A percentile compares a stretch with the other conserved stretches of the same genome.
These are phyloP conservation scores for Pempheris klunzingeri DNA, from an alignment of 2,797 vertebrate genomes.

Conservation along the genomic window DNA sequence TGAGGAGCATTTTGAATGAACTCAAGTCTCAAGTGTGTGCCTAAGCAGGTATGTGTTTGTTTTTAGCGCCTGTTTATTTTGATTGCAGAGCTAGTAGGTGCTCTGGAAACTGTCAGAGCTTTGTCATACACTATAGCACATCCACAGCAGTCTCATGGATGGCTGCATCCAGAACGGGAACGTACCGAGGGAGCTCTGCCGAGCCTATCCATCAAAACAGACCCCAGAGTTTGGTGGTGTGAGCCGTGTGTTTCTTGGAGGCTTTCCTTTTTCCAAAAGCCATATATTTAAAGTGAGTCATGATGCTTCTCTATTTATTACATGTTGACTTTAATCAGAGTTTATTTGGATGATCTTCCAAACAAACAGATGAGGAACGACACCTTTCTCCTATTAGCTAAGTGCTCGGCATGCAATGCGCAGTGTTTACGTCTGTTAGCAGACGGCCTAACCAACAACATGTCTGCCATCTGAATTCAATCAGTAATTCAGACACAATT, in stretches of 20 bases:
- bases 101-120: slow-evolving; percentile 26
- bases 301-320: slow-evolving; percentile 2
- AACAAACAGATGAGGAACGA: background rate
- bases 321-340: slow-evolving; percentile 14
- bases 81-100: slow-evolving; percentile 9
- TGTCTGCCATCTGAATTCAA: slow-evolving; percentile 71
- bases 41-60: slow-evolving; percentile 37
- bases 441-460: slow-evolving; percentile 56
- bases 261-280: slow-evolving; percentile 9
- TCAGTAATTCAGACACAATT: slow-evolving; percentile 71
- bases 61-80: slow-evolving; percentile 35
- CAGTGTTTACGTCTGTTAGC: slow-evolving; percentile 51
- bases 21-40: slow-evolving; percentile 16
- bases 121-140: slow-evolving; percentile 22
- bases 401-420: slow-evolving; percentile 24
- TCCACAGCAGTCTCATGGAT: slow-evolving; percentile 21
- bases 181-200: slow-evolving; percentile 1
- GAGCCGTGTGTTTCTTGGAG: slow-evolving; percentile 40
- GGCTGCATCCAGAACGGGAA: slow-evolving; percentile 27
- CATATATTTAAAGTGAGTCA: slow-evolving; percentile 17
- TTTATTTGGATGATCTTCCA: slow-evolving; percentile 9
- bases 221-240: slow-evolving; percentile 13
- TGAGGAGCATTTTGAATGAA: slow-evolving; percentile 18
- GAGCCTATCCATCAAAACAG: slow-evolving; percentile 34
- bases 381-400: slow-evolving; percentile 50